Percentiles rank a stretch among this genome's conserved stretches.
Evolutionary conservation across 2,888 invertebrate genomes (phyloP).

Genomic region (Hirtodrosophila trivittata): DNA sequence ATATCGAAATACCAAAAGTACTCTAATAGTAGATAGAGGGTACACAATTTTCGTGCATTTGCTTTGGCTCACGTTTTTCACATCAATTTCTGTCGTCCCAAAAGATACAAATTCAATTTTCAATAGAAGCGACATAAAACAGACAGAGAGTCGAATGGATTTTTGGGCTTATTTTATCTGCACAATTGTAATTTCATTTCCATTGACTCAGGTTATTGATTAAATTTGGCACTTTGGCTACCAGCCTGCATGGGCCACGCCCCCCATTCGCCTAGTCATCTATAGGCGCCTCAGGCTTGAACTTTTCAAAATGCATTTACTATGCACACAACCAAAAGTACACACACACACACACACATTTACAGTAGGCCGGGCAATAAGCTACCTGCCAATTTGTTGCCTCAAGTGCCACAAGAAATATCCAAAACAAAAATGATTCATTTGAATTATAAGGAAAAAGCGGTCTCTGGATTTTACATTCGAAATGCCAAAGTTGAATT

Average conservation of each 20-base stretch:
- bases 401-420: slow-evolving; percentile 45
- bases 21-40: slow-evolving; percentile 23
- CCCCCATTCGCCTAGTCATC: slow-evolving; percentile 35
- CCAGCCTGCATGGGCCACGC: slow-evolving; percentile 49
- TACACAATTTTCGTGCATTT: slow-evolving; percentile 71
- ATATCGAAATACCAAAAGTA: slow-evolving; percentile 55
- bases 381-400: slow-evolving; percentile 59
- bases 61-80: slow-evolving; percentile 68
- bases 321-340: slow-evolving; percentile 15
- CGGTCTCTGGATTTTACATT: slow-evolving; percentile 34
- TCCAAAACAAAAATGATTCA: slow-evolving; percentile 60
- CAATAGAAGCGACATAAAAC: slow-evolving; percentile 25
- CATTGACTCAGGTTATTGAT: slow-evolving; percentile 66
- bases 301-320: slow-evolving; percentile 42
- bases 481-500: slow-evolving; percentile 65
- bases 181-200: slow-evolving; percentile 40
- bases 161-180: slow-evolving; percentile 4
- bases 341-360: slow-evolving; percentile 14
- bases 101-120: slow-evolving; percentile 46
- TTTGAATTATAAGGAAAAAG: slow-evolving; percentile 45
- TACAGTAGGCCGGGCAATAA: slow-evolving; percentile 17
- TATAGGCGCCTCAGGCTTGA: slow-evolving; percentile 49
- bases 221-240: slow-evolving; percentile 63
- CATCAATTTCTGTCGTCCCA: slow-evolving; percentile 55
- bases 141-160: background rate